These are phyloP conservation scores for Gymnocheta viridis DNA, from an alignment of 2,888 invertebrate species.

Conservation along the genomic window DNA sequence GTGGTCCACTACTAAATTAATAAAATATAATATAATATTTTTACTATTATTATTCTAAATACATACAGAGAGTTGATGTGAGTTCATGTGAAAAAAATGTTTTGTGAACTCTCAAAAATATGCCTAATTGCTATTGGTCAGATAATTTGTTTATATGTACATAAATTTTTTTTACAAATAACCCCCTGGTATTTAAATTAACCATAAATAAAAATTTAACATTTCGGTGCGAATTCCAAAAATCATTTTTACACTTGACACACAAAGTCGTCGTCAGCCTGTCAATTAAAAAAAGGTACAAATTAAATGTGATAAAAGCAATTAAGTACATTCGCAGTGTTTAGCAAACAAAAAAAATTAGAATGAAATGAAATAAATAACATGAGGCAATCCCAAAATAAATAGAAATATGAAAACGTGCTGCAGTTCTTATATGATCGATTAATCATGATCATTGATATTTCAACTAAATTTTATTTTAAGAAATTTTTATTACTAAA, in stretches of 20 bases:
- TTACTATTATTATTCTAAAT: background rate
- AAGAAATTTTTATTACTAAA: too few species aligned
- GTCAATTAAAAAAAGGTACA: background rate
- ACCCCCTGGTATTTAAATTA: background rate
- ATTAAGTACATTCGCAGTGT: constrained; percentile 29
- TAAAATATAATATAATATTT: background rate
- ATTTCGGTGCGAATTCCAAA: constrained; percentile 17
- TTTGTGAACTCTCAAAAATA: background rate
- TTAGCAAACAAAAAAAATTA: constrained; percentile 5
- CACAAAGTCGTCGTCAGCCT: background rate
- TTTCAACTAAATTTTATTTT: too few species aligned
- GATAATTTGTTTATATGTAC: background rate
- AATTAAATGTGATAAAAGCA: background rate
- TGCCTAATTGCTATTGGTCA: background rate
- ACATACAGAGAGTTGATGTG: background rate
- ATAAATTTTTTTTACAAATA: constrained; percentile 11
- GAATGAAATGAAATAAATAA: background rate
- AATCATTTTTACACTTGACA: background rate
- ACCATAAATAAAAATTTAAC: background rate
- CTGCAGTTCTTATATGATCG: too few species aligned
- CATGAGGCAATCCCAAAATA: background rate
- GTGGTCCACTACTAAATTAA: too few species aligned
- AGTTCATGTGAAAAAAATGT: background rate
- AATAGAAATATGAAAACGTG: too few species aligned
- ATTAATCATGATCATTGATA: too few species aligned